Conservation (phyloP, 2,888 invertebrate species). For the Polylopha cassiicola region DNA sequence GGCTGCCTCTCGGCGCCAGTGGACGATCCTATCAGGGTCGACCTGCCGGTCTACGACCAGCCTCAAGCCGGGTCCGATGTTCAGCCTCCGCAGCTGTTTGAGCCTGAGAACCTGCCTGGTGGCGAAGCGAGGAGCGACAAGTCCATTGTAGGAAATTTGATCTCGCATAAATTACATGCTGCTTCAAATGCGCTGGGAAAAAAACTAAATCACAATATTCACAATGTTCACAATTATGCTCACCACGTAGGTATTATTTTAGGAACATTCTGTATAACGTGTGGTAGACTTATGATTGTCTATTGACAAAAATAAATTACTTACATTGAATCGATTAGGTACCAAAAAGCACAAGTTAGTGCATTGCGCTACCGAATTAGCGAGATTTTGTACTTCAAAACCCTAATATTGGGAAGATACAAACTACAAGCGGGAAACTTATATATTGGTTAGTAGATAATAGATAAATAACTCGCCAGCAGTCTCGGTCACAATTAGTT, state of each 20-base stretch:
- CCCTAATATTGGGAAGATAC: too few species aligned
- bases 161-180: conserved; percentile 42
- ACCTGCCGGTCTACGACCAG: conserved; percentile 60
- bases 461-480: too few species aligned
- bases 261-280: conserved; percentile 18
- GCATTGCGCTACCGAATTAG: too few species aligned
- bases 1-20: conserved; percentile 46
- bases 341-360: too few species aligned
- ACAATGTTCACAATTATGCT: conserved; percentile 6
- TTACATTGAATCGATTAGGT: too few species aligned
- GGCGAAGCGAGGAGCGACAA: conserved; percentile 34
- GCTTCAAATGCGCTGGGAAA: conserved; percentile 35
- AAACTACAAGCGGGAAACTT: too few species aligned
- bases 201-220: too few species aligned
- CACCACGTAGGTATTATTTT: conserved; percentile 24
- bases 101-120: conserved; percentile 47
- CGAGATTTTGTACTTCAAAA: too few species aligned
- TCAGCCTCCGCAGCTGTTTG: conserved; percentile 32
- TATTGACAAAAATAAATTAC: too few species aligned
- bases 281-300: too few species aligned
- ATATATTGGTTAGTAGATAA: too few species aligned
- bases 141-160: conserved; percentile 34
- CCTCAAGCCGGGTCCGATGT: conserved; percentile 35
- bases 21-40: conserved; percentile 57
- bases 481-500: too few species aligned